Percentiles rank a stretch among this genome's conserved stretches.
phyloP scores from a whole-genome alignment of 2,113 vertebrate genomes.

The Gorsachius goisagi region DNA sequence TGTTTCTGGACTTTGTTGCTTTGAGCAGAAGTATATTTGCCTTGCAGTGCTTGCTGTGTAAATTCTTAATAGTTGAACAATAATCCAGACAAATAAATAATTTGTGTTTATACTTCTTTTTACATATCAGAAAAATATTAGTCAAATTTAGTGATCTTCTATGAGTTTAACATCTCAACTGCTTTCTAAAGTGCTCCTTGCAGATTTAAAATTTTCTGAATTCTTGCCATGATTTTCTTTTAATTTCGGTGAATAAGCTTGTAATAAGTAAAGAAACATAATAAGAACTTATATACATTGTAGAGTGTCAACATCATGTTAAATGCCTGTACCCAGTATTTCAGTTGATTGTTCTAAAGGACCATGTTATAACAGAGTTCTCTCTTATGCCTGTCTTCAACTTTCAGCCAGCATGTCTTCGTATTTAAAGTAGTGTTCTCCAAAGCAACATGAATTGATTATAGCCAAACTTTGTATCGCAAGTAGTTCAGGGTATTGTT shows the following conservation, averaged over 20 bases:
- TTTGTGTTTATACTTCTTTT: neutral
- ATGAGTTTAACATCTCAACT: neutral
- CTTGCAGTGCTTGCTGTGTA: neutral
- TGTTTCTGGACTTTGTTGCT: neutral
- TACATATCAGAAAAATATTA: neutral
- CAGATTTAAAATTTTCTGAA: neutral
- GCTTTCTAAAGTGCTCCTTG: neutral
- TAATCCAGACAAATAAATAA: neutral
- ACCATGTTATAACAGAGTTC: neutral
- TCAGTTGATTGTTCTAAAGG: neutral
- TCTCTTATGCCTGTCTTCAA: neutral
- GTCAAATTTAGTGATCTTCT: neutral
- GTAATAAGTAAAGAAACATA: neutral
- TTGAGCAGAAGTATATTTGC: neutral
- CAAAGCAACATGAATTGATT: neutral
- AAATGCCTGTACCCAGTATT: neutral
- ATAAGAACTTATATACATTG: neutral
- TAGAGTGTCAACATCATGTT: neutral
- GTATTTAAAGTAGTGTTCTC: neutral
- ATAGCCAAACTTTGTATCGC: neutral
- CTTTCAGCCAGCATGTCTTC: neutral
- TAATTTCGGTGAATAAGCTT: neutral
- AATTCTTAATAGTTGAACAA: neutral
- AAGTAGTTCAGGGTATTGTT: neutral
- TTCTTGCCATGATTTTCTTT: neutral